Evolutionary conservation across 2,888 invertebrate species (phyloP), one percentile per base, ranked within the genome.

Genomic region (Sceliomorpha sp.): DNA sequence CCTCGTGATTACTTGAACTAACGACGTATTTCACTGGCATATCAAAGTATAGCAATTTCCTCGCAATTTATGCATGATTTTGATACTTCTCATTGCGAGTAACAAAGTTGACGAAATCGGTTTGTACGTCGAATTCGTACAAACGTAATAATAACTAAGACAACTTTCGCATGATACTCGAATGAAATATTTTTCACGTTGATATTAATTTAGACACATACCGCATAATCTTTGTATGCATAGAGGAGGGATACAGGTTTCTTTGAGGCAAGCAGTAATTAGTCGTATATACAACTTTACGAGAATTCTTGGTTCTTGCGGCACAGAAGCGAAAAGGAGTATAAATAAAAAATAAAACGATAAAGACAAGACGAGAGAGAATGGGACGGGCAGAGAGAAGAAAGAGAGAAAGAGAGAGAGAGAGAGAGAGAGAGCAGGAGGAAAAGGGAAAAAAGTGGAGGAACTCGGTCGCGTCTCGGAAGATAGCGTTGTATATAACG

Each of bases 171-270:
- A 20, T 20, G 3, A 20, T 4, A 20, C 5, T 20, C 20, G 20
- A 20, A 20, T 20, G 20, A 20, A 20, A 20, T 20, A 20, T 20
- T 2, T 20, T 20, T 20, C 20, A 20, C 2, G 5, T 20, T 62
- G 62, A 62, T 53, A 63, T 63, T 55, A 47, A 55, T 63, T 55
- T 53, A 29, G 47, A 68, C 47, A 58, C 68, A 51, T 47, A 39
- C 53, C 58, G 27, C 55, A 15, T 26, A 37, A 59, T 48, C 31
- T 47, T 31, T 24, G 26, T 20, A 26, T 36, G 34, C 44, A 39
- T 24, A 47, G n/a, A n/a, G n/a, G n/a, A n/a, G 40, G 50, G 9
- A 24, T 6, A 20, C 44, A 24, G 36, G 29, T 42, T 37, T 55
- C 44, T 34, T 27, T 37, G 42, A 7, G 37, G 40, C 36, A 42